These are phyloP conservation scores for Taphrorychus bicolor DNA, from an alignment of 2,888 invertebrate genomes.

Conservation along the genomic window DNA sequence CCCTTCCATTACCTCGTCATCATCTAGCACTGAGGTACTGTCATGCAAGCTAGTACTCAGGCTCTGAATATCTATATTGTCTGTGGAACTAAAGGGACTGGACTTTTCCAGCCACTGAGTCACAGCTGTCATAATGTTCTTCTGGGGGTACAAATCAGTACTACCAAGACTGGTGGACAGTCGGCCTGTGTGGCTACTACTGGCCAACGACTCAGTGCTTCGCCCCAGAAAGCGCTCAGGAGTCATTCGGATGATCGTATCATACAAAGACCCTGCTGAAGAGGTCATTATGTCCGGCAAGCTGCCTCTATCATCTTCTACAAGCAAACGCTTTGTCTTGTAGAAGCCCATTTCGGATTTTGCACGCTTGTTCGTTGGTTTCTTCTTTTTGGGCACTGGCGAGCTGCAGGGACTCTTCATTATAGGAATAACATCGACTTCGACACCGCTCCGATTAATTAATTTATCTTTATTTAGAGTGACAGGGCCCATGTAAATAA, in stretches of 20 bases:
- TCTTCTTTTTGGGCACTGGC: conserved; percentile 50
- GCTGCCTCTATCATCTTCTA: conserved; percentile 53
- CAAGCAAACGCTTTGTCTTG: conserved; percentile 41
- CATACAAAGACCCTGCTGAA: conserved; percentile 49
- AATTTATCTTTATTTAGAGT: conserved; percentile 61
- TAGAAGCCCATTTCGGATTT: conserved; percentile 56
- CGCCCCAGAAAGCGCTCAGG: conserved; percentile 52
- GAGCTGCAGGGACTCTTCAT: conserved; percentile 59
- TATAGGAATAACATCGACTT: conserved; percentile 60
- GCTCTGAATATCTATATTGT: conserved; percentile 47
- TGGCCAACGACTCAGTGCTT: conserved; percentile 51
- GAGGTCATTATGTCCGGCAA: conserved; percentile 54
- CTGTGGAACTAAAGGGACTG: conserved; percentile 53
- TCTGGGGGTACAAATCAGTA: conserved; percentile 51
- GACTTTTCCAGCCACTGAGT: conserved; percentile 56
- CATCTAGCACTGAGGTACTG: conserved; percentile 49
- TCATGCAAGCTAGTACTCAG: conserved; percentile 46
- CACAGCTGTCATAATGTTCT: conserved; percentile 56
- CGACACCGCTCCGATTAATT: conserved; percentile 66
- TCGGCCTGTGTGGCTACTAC: conserved; percentile 45
- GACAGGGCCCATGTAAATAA: conserved; percentile 61
- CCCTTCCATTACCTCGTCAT: conserved; percentile 46
- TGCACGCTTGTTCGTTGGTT: conserved; percentile 50
- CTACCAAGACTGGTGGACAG: conserved; percentile 51
- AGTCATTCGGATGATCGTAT: conserved; percentile 53